Evolutionary conservation across 2,888 invertebrate species (phyloP), one percentile per base, ranked within the genome.

Genomic region (Labia minor): DNA sequence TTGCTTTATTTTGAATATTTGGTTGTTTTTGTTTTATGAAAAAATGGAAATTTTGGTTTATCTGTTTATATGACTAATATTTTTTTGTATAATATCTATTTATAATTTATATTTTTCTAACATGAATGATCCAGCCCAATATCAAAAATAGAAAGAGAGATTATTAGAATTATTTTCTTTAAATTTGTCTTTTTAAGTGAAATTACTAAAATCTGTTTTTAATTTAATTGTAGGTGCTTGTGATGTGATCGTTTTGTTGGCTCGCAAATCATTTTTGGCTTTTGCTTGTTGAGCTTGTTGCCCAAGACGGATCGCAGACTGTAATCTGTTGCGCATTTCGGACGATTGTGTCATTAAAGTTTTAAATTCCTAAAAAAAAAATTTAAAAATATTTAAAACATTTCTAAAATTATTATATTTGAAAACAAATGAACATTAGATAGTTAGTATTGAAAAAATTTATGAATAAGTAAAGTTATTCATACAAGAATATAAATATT

Each of bases 201-300:
- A 96, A 80, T 95, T 94, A 74, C 93, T 93, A 77, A 95, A 96
- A 80, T 95, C 92, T 1, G 94, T 95, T 82, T 93, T 95, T 72
- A 95, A 82, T 78, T 93, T 92, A 75, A 95, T 95, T 65, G 91
- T 88, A 68, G 91, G 92, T 68, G 81, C 70, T 21, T 72, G 69
- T 16, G 71, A 78, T 62, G 80, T 78, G 4, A 74, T 74, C 70
- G 75, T 73, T 73, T 81, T 80, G 67, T 74, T 76, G 65, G 78
- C 76, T 69, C 78, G 80, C 61, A 78, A 74, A 71, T 82, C 81
- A 67, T 76, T 77, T 71, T 77, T 79, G 20, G 76, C 75, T 49
- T 49, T 49, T 70, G 83, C 82, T 68, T 81, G 80, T 72, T 81
- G 81, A 70, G 82, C 77, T 63, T 69, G 68, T 71, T 81, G 81